These are phyloP conservation scores for Protomyctophum bolini DNA, from an alignment of 2,113 vertebrate genomes.

Conservation along the genomic window DNA sequence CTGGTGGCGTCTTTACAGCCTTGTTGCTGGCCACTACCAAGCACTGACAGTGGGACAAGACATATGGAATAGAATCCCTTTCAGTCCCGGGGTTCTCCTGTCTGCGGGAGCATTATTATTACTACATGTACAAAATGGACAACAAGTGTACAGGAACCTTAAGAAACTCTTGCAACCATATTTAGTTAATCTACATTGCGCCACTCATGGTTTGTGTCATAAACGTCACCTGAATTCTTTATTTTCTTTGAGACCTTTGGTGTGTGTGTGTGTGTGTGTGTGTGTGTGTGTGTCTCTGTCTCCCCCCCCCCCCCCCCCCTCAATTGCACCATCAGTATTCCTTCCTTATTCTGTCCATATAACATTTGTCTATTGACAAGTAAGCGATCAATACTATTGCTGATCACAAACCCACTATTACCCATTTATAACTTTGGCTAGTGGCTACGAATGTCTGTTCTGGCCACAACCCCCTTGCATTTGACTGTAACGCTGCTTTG, in stretches of 20 bases:
- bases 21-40: constrained; percentile 26
- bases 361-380: constrained; percentile 22
- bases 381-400: constrained; percentile 43
- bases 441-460: background rate
- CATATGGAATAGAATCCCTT: background rate
- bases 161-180: background rate
- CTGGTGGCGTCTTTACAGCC: constrained; percentile 7
- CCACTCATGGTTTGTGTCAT: constrained; percentile 14
- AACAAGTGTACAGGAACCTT: constrained; percentile 17
- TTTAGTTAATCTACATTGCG: constrained; percentile 18
- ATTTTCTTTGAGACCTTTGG: background rate
- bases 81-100: background rate
- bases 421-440: background rate
- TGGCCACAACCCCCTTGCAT: background rate
- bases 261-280: background rate
- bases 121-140: constrained; percentile 34
- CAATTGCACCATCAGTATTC: background rate
- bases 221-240: constrained; percentile 13
- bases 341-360: background rate
- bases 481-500: constrained; percentile 8
- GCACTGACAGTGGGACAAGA: background rate
- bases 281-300: background rate
- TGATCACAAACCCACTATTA: constrained; percentile 33
- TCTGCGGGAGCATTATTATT: constrained; percentile 13
- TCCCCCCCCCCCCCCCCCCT: background rate